These are phyloP conservation scores for Disparrhopalites patrizii DNA, from an alignment of 2,888 invertebrate species.

Conservation along the genomic window DNA sequence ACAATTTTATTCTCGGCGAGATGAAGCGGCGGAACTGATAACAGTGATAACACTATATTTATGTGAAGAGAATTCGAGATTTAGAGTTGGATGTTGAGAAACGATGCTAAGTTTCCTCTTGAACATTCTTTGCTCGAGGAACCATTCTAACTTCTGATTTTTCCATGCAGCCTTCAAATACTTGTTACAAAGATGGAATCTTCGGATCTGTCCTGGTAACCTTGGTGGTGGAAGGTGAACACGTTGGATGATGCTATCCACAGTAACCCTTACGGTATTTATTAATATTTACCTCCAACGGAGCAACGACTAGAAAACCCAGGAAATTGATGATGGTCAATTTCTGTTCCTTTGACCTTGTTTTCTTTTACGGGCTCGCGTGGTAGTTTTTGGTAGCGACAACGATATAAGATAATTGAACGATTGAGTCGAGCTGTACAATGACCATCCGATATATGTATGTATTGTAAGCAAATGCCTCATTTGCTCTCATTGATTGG, in stretches of 20 bases:
- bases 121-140: neutral
- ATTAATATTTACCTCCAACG: slow-evolving; percentile 93
- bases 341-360: slow-evolving; percentile 98
- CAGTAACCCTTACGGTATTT: slow-evolving; percentile 93
- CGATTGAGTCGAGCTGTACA: slow-evolving; percentile 2
- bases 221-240: slow-evolving; percentile 75
- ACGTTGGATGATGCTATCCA: slow-evolving; percentile 95
- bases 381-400: slow-evolving; percentile 96
- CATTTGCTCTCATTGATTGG: too few relatives aligned
- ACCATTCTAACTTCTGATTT: neutral
- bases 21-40: too few relatives aligned
- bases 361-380: slow-evolving; percentile 98
- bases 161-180: slow-evolving; percentile 64
- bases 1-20: too few relatives aligned
- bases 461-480: too few relatives aligned
- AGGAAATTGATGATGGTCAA: slow-evolving; percentile 81
- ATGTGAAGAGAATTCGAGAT: too few relatives aligned
- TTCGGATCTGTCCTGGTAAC: slow-evolving; percentile 95
- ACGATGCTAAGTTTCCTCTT: neutral
- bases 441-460: too few relatives aligned
- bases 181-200: slow-evolving; percentile 95
- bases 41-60: too few relatives aligned
- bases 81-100: too few relatives aligned
- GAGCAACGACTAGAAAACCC: slow-evolving; percentile 84
- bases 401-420: slow-evolving; percentile 61